Base-by-base conservation (phyloP, 30 jellyfish, hydroid and myxozoan species). In the Hydra vulgaris region DNA sequence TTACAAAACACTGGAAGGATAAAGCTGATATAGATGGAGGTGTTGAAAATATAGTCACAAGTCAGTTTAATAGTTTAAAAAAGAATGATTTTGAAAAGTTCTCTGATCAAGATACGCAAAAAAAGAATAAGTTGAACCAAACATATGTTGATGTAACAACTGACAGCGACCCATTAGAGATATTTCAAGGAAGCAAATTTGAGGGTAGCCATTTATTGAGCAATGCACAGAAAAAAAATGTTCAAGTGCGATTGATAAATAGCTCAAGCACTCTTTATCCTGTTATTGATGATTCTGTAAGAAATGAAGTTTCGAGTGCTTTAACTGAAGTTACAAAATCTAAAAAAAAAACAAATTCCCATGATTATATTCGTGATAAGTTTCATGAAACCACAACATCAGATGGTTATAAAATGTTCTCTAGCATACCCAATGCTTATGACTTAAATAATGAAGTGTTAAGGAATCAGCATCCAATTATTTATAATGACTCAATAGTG, bases 11-110 rank as follows among this genome's bases (percentile, higher is more conserved):
- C 8, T n/a, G 27, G 27, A 23, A 68, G 8, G 25, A 68, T 68
- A 16, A 68, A 3, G 27, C 25, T 68, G 26, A 68, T 68, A 68
- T 68, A n/a, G 75, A 68, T 68, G 75, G 75, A 68, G 26, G 27
- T n/a, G 27, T n/a, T 7, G 26, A 68, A 3, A 68, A 68, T 68
- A 1, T n/a, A 68, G 25, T 68, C 8, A 23, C 8, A 7, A 68
- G 75, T 68, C 26, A 68, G 25, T 16, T n/a, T 23, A 68, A 68
- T 15, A n/a, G 25, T 23, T 1, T 7, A 8, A 23, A 15, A 68
- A 15, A 8, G 8, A 68, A n/a, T 1, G 27, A 20, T n/a, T 1
- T 68, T 15, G 75, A 23, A 12, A 40, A 40, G 12, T 3, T 40
- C 12, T 40, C 12, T 3, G 61, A 3, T 5, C 61, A 40, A 12